Conservation (phyloP, 2,797 vertebrate species). For the Thalassophryne amazonica region DNA sequence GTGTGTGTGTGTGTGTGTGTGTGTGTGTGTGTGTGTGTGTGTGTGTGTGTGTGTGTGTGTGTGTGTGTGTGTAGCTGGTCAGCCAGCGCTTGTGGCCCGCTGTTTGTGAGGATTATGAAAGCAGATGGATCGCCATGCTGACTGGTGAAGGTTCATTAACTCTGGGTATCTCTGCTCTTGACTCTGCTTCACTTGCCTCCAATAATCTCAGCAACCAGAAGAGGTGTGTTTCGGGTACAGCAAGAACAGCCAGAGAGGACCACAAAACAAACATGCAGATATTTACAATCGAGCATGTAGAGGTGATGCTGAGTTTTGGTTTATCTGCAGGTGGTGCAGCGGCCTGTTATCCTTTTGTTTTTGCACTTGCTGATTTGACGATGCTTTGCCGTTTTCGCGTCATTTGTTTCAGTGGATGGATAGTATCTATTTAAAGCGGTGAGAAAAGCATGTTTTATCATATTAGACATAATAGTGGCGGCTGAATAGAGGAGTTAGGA, state of each 20-base stretch:
- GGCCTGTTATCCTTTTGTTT: background rate
- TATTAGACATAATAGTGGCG: background rate
- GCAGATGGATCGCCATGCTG: conserved; percentile 85
- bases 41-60: conserved; percentile 13
- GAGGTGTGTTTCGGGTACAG: background rate
- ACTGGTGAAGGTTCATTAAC: conserved; percentile 84
- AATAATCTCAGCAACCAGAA: conserved; percentile 38
- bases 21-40: conserved; percentile 17
- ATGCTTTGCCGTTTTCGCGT: conserved; percentile 8
- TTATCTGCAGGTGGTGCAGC: conserved; percentile 31
- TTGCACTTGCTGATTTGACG: conserved; percentile 17
- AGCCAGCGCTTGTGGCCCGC: conserved; percentile 43
- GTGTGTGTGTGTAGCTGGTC: conserved; percentile 22
- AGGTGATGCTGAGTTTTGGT: conserved; percentile 46
- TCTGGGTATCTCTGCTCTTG: conserved; percentile 65
- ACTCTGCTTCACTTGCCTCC: conserved; percentile 43
- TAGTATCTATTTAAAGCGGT: conserved; percentile 9
- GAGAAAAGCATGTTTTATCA: conserved; percentile 15
- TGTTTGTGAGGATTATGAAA: conserved; percentile 80
- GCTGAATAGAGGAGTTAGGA: conserved; percentile 16
- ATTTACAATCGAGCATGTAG: conserved; percentile 51
- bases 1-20: conserved; percentile 20
- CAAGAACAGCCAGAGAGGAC: conserved; percentile 13
- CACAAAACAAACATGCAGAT: conserved; percentile 28
- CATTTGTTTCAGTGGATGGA: background rate